Conservation (phyloP, 2,797 vertebrate genomes). For the Peromyscus nudipes region DNA sequence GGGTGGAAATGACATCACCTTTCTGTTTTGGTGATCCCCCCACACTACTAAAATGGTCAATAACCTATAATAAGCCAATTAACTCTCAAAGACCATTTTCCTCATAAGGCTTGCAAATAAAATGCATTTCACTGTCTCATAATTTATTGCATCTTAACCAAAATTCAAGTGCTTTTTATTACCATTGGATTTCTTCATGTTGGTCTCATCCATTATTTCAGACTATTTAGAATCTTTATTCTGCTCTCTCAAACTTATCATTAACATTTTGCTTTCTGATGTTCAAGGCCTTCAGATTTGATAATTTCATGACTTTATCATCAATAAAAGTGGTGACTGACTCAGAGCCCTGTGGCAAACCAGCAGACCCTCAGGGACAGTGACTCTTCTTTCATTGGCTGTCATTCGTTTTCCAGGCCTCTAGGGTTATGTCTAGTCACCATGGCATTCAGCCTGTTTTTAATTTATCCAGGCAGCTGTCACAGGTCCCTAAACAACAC, state of each 20-base stretch:
- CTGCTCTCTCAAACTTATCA: neutral
- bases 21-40: neutral
- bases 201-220: neutral
- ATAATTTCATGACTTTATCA: neutral
- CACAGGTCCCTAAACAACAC: no score
- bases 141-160: neutral
- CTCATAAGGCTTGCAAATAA: neutral
- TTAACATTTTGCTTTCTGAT: neutral
- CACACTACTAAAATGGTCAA: neutral
- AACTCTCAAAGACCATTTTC: neutral
- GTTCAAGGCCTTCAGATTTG: slow-evolving; percentile 15
- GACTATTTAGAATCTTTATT: slow-evolving; percentile 24
- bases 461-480: neutral
- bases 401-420: neutral
- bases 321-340: neutral
- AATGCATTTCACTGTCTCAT: neutral
- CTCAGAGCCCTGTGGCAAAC: neutral
- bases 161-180: neutral
- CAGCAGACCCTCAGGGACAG: neutral
- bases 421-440: neutral
- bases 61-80: neutral
- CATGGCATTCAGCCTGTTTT: neutral
- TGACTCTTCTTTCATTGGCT: neutral
- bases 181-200: slow-evolving; percentile 42
- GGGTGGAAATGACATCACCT: neutral